These are phyloP conservation scores for Drosophila repletoides DNA, from an alignment of 1,140 invertebrate genomes.

Conservation along the genomic window DNA sequence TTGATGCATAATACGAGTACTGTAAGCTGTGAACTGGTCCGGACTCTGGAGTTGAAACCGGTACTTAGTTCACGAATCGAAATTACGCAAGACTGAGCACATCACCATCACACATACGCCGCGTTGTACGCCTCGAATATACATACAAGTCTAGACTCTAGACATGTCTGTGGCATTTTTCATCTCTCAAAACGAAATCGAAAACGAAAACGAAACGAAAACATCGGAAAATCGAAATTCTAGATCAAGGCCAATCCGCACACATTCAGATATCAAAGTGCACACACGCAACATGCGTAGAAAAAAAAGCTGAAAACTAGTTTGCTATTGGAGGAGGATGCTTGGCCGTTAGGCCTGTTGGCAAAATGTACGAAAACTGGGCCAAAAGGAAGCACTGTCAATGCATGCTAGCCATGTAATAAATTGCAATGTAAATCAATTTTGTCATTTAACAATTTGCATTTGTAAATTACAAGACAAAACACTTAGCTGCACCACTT, in stretches of 20 bases:
- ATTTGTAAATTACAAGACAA: conserved; percentile 76
- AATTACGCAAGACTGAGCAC: conserved; percentile 64
- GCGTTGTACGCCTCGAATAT: conserved; percentile 15
- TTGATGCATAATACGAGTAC: conserved; percentile 61
- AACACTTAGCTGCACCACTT: conserved; percentile 69
- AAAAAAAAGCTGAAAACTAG: conserved; percentile 44
- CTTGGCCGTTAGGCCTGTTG: conserved; percentile 6
- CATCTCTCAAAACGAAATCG: conserved; percentile 46
- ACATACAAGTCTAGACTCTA: not conserved
- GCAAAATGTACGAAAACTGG: conserved; percentile 28
- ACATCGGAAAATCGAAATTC: conserved; percentile 71
- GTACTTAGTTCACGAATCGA: conserved; percentile 58
- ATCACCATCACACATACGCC: conserved; percentile 56
- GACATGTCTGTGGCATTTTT: conserved; percentile 15
- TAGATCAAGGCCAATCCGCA: conserved; percentile 68
- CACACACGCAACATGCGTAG: conserved; percentile 62
- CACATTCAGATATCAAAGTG: conserved; percentile 9
- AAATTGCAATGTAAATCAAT: conserved; percentile 69
- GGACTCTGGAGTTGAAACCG: conserved; percentile 60
- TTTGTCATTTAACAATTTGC: conserved; percentile 72
- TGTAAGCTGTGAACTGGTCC: conserved; percentile 54
- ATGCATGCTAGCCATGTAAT: conserved; percentile 56
- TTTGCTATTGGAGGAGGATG: conserved; percentile 51
- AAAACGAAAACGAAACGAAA: conserved; percentile 53
- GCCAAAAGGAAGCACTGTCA: conserved; percentile 65